Conservation (phyloP, 2,797 vertebrate genomes). For the Acrossocheilus wenchowensis region DNA sequence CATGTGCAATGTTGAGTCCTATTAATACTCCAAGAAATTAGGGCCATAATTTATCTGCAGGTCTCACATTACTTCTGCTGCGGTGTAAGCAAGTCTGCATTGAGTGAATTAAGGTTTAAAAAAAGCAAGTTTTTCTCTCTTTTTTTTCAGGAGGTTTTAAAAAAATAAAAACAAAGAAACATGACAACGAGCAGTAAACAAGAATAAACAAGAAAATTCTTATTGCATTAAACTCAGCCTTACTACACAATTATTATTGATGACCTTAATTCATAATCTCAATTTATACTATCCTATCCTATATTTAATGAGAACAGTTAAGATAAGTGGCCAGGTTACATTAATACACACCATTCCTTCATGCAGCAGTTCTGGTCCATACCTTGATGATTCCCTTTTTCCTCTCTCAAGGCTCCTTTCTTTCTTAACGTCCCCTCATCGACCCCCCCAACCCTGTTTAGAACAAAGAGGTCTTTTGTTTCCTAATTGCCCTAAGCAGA, state of each 20-base stretch:
- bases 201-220: background rate
- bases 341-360: background rate
- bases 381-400: slow-evolving; percentile 36
- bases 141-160: background rate
- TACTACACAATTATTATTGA: background rate
- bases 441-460: slow-evolving; percentile 31
- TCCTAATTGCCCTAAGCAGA: slow-evolving; percentile 59
- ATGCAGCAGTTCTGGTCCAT: slow-evolving; percentile 18
- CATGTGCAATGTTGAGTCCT: background rate
- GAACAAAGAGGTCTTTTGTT: slow-evolving; percentile 62
- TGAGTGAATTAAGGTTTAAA: background rate
- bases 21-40: background rate
- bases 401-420: slow-evolving; percentile 43
- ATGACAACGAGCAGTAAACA: background rate
- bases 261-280: background rate
- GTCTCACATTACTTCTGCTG: background rate
- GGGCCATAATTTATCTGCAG: background rate
- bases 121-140: background rate
- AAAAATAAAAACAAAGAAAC: background rate
- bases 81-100: background rate
- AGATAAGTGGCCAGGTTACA: background rate
- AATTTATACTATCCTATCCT: background rate
- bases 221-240: background rate
- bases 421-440: slow-evolving; percentile 33
- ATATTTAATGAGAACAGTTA: background rate